Base-by-base conservation (phyloP, 1,140 invertebrate genomes). In the Diuraphis noxia region DNA sequence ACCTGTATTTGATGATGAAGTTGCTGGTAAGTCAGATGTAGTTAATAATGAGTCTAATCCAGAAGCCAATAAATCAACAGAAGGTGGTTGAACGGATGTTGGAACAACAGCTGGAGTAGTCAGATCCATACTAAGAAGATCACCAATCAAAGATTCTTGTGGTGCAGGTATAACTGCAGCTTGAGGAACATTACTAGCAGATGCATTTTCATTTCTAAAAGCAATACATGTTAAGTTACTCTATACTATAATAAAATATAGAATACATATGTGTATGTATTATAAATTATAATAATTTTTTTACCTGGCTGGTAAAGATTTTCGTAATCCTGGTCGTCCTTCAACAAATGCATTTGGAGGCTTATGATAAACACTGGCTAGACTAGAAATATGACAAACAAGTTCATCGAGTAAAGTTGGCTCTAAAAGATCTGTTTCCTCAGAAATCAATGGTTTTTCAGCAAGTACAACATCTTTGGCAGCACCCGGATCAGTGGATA, bases 381-480 rank as follows among this genome's bases (percentile, higher is more conserved):
- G 95, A 92, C 98, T 99, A 86, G 98, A 98, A 93, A 99, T 99
- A 94, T 99, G 99, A 94, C 99, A 99, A 93, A 99, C 99, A 41
- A 99, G 95, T 95, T 99, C 99, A 94, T 99, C 99, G 52, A 99
- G 94, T 30, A 99, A 94, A 0, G 99, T 99, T 19, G 99, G 99
- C 94, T 99, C 99, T 79, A 99, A 94, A 9, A 99, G 95, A 95
- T 99, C 99, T 0, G 99, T 99, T 95, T 99, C 99, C 94, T 99
- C 99, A 0, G 98, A 99, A 93, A 99, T 99, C 13, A 99, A 95
- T 36, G 99, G 99, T 94, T 99, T 99, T 94, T 99, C 99, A 1
- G 99, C 99, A 30, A 99, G 95, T n/a, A 99, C 99, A 56, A 98
- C 98, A 94, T 99, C 99, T 94, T 99, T 99, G 40, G 99, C 99